Evolutionary conservation across 2,113 vertebrate genomes (phyloP), one percentile per base, ranked within the genome.

Genomic region (Festucalex cinctus): DNA sequence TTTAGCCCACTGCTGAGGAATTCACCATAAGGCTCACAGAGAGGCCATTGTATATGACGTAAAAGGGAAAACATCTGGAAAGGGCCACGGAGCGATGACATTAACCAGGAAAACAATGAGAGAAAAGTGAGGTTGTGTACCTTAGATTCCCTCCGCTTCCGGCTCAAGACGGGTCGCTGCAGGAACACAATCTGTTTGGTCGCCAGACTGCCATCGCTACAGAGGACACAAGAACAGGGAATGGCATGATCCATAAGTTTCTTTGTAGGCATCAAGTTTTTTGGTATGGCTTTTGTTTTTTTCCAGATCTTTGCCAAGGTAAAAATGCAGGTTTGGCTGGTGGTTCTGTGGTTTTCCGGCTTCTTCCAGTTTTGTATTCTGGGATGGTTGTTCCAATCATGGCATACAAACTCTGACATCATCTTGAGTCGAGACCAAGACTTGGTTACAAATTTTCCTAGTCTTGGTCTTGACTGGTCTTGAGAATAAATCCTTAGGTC

Each of bases 171-270:
- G 0, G 96, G 96, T 92, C 97, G 95, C 93, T 98, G 97, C 83
- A 99, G 94, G 88, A 99, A 99, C 76, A 98, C 94, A 20, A 99
- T 94, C 92, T 99, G 97, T 87, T 98, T 98, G 89, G 96, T 98
- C 86, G 95, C 94, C 79, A 99, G 80, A 76, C 92, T 95, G 53
- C 96, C 97, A 58, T 99, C 95, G 74, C 97, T 99, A 12, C n/a
- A 58, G 22, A 49, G 73, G 5, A 62, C 51, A 57, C 43, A 14
- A 22, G 17, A 20, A 43, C 51, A 72, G 36, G 28, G 22, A 14
- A 14, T 26, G 8, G 14, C 26, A 39, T 32, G 0, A 69, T 41
- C 6, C 73, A 24, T n/a, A n/a, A 22, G 39, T 41, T 61, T 61
- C 54, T 26, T 13, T 1, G 58, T n/a, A 60, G 20, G 4, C 8